Evolutionary conservation across 2,888 invertebrate species (phyloP).

Genomic region (Sussaba pulchella): DNA sequence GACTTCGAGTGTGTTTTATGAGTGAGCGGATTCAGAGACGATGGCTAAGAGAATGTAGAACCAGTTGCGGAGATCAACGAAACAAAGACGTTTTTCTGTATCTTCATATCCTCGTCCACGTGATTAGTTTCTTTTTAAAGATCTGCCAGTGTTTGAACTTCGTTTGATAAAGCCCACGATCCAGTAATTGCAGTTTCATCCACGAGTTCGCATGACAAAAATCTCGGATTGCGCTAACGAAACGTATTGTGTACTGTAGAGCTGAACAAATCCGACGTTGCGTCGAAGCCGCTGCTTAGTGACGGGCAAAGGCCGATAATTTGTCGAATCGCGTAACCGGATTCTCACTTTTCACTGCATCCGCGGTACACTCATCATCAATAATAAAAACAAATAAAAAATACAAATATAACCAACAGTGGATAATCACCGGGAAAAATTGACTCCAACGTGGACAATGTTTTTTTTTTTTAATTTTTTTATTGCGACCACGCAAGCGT

Average conservation of each 20-base stretch:
- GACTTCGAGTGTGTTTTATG: no score
- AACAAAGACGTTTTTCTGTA: no score
- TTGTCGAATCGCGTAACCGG: conserved; percentile 1
- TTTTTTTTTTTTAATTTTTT: no score
- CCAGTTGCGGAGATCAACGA: no score
- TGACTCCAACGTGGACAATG: not conserved
- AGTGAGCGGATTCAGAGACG: no score
- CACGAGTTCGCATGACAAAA: not conserved
- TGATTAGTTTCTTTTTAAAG: no score
- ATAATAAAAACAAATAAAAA: not conserved
- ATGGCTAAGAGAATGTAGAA: no score
- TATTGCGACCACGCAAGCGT: no score
- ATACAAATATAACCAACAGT: not conserved
- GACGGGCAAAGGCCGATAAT: conserved; percentile 6
- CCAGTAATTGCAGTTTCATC: not conserved
- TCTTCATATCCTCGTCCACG: no score
- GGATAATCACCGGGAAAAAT: not conserved
- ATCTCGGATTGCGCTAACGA: not conserved
- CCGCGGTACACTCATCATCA: no score
- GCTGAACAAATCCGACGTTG: not conserved
- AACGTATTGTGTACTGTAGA: not conserved
- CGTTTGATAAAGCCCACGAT: no score
- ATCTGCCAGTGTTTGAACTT: no score
- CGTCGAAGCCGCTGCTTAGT: not conserved
- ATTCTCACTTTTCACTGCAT: not conserved